Base-by-base conservation (phyloP, 2,888 invertebrate genomes). In the Leucoptera coffeella region DNA sequence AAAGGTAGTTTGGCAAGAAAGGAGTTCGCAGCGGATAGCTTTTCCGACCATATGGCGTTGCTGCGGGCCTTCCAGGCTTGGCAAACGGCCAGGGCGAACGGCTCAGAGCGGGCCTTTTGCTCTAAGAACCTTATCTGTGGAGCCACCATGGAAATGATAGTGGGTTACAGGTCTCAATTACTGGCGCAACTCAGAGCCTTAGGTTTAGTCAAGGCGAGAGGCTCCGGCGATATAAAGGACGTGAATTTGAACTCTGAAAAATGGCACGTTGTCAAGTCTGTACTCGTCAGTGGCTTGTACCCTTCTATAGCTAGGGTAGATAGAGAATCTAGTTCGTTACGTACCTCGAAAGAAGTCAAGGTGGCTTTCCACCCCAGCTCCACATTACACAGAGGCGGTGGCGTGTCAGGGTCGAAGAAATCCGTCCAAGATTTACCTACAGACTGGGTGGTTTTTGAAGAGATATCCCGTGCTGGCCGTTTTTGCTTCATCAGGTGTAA, bases 261-360 rank as follows among this genome's bases (percentile, higher is more conserved):
- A 45, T 92, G 91, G 91, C 83, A 90, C 8, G 79, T 95, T 28
- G 83, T 97, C 0, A 95, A 95, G 47, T 87, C 89, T 1, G 89
- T 90, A 2, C 64, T 96, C 15, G 80, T 83, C 14, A 86, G 88
- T 3, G 95, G 96, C 0, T 73, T 89, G 31, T 96, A 95, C 57
- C 96, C 97, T 0, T 88, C 90, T 39, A 55, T 96, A 22, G 85
- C 87, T 11, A 73, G 82, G 12, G 78, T 85, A 2, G 83, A 85
- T 46, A 58, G 82, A 9, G 75, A 77, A 12, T 73, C 75, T 14
- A 51, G 59, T 9, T 73, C 75, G 2, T 47, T 88, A 8, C 60
- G 81, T 11, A 82, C 84, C 4, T 77, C 79, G 42, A 81, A 73
- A 9, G 75, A 77, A 33, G 60, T 64, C 0, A 55, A 57, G 11